Evolutionary conservation across 2,113 vertebrate species (phyloP).

Genomic region (Cephalopterus ornatus): DNA sequence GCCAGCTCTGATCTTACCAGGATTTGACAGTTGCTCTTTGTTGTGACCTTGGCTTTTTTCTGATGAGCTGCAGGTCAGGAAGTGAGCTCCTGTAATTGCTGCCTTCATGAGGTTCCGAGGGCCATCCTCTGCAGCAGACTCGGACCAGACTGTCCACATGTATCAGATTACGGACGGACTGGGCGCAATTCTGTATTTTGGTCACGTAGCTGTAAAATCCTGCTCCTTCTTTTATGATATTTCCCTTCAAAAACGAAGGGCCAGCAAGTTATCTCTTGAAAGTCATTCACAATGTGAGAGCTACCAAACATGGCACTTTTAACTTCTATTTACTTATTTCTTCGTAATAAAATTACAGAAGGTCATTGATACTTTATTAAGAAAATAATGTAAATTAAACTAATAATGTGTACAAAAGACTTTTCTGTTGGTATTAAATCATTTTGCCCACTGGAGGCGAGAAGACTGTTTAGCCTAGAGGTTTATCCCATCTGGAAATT

Average conservation of each 20-base stretch:
- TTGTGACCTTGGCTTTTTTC: not conserved
- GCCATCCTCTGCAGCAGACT: not conserved
- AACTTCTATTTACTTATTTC: not conserved
- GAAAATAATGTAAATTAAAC: not conserved
- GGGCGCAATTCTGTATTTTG: not conserved
- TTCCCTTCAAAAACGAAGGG: not conserved
- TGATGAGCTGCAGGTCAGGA: slow-evolving; percentile 12
- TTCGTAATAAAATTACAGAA: not conserved
- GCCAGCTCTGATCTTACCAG: not conserved
- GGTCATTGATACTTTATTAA: not conserved
- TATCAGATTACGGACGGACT: not conserved
- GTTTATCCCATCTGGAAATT: not conserved
- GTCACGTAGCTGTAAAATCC: not conserved
- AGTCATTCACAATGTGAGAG: not conserved
- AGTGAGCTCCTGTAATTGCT: not conserved
- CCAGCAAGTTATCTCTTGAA: not conserved
- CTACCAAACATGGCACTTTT: not conserved
- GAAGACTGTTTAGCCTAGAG: not conserved
- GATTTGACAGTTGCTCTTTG: not conserved
- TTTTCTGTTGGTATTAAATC: not conserved
- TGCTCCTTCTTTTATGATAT: not conserved
- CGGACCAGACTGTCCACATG: not conserved
- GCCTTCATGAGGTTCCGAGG: not conserved
- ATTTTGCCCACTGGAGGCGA: not conserved
- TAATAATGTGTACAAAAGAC: not conserved